Conservation (phyloP, 2,797 vertebrate species). For the Gallinago stenura region DNA sequence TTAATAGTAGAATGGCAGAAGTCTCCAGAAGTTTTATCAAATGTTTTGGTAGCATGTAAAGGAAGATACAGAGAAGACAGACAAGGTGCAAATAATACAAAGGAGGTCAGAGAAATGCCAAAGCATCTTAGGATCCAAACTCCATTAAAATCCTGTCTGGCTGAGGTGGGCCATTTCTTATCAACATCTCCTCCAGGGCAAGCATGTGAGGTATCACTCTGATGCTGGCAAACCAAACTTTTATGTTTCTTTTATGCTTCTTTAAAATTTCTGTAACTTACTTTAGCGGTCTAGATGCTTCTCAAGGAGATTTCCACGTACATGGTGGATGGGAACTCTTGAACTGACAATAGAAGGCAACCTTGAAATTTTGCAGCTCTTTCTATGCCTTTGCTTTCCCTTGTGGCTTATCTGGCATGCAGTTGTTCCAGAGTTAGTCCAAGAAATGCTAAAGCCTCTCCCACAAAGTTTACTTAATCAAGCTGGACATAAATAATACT, state of each 20-base stretch:
- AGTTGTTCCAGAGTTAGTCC: not conserved
- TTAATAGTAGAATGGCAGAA: not conserved
- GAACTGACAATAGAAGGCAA: not conserved
- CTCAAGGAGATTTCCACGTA: not conserved
- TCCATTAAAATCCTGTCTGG: not conserved
- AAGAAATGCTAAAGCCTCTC: not conserved
- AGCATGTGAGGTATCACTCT: not conserved
- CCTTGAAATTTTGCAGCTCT: not conserved
- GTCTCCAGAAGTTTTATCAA: not conserved
- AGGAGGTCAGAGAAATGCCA: not conserved
- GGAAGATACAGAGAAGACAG: not conserved
- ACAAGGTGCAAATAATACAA: not conserved
- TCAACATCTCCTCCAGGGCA: not conserved
- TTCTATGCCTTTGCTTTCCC: not conserved
- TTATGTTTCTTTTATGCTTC: accelerated
- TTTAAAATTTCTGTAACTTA: not conserved
- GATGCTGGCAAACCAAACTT: not conserved
- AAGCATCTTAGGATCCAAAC: not conserved
- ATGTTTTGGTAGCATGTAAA: not conserved
- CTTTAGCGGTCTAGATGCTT: not conserved
- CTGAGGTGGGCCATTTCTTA: not conserved
- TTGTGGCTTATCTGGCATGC: not conserved
- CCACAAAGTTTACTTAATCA: conserved; percentile 11
- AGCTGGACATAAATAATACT: conserved; percentile 11
- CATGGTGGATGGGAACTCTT: not conserved